phyloP scores from a whole-genome alignment of 2,797 vertebrate genomes.

The Chanos chanos region DNA sequence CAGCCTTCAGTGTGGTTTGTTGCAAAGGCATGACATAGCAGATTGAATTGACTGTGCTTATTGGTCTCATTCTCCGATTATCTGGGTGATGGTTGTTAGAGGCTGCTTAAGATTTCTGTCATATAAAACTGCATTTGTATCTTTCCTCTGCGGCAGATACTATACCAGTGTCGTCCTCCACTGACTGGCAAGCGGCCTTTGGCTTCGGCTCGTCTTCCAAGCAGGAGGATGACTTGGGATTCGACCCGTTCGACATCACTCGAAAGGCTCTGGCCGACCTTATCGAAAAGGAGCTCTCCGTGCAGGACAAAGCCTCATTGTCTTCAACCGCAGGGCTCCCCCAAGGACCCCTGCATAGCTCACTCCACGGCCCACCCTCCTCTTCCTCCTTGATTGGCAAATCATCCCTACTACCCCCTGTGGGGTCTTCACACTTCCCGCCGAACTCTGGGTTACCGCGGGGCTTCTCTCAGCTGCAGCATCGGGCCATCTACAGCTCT shows the following conservation, averaged over 20 bases:
- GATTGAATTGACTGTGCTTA: no score
- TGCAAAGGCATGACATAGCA: no score
- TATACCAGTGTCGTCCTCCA: slow-evolving; percentile 90
- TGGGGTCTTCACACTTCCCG: slow-evolving; percentile 77
- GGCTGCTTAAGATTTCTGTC: no score
- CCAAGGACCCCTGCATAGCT: slow-evolving; percentile 74
- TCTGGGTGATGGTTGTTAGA: neutral
- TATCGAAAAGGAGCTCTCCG: slow-evolving; percentile 90
- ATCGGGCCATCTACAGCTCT: slow-evolving; percentile 82
- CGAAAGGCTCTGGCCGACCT: slow-evolving; percentile 93
- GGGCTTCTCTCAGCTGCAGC: slow-evolving; percentile 79
- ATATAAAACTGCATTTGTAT: neutral
- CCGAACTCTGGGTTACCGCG: slow-evolving; percentile 75
- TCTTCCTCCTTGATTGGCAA: slow-evolving; percentile 17
- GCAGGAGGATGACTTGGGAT: slow-evolving; percentile 89
- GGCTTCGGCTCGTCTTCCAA: slow-evolving; percentile 85
- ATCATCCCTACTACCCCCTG: slow-evolving; percentile 56
- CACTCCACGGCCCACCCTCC: slow-evolving; percentile 66
- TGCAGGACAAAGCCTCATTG: slow-evolving; percentile 70
- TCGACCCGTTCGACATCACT: slow-evolving; percentile 92
- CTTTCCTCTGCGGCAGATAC: slow-evolving; percentile 71
- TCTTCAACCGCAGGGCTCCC: slow-evolving; percentile 70
- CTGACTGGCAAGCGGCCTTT: slow-evolving; percentile 95
- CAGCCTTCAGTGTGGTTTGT: no score
- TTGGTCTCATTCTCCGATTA: no score